Evolutionary conservation across 2,888 invertebrate genomes (phyloP), one percentile per base, ranked within the genome.

Genomic region (Pheosia tremula): DNA sequence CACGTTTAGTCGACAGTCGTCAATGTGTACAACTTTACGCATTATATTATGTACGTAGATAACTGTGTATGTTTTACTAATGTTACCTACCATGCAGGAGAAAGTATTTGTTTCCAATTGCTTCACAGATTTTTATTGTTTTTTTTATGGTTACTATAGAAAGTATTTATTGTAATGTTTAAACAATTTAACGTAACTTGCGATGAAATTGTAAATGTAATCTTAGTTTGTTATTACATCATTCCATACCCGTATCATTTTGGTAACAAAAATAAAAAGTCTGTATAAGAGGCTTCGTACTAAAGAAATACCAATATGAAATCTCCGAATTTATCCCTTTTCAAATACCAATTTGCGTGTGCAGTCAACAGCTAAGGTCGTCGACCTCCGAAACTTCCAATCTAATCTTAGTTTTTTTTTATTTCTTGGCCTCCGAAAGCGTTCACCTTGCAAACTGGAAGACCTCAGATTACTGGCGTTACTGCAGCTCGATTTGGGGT

Each of bases 371-470:
- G 38, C 59, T 71, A 68, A 74, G 83, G 77, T 81, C 74, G 68
- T 71, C 67, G 70, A 83, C 80, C 82, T 77, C 68, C 60, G 41
- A 60, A 70, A 59, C 70, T 68, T 70, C 71, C 68, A 71, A 66
- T 73, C 68, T 74, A 78, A 79, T 76, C 74, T 71, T 57, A n/a
- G 10, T 62, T 62, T 62, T 62, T 62, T 71, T 68, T 73, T 67
- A 78, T 79, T 75, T 69, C 60, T 62, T 74, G 74, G 71, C 82
- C 81, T 80, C 69, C 67, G 72, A 72, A 70, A 65, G 58, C 76
- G 67, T 71, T 85, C 72, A 79, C 84, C 82, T 84, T 80, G 81
- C 67, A 64, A 74, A 83, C 75, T 82, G 71, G 82, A 78, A 82
- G 81, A 81, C 83, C 83, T 84, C 78, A 74, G 69, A 63, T 63